Evolutionary conservation across 2,888 invertebrate species (phyloP), one percentile per base, ranked within the genome.

Genomic region (Eulithis prunata): DNA sequence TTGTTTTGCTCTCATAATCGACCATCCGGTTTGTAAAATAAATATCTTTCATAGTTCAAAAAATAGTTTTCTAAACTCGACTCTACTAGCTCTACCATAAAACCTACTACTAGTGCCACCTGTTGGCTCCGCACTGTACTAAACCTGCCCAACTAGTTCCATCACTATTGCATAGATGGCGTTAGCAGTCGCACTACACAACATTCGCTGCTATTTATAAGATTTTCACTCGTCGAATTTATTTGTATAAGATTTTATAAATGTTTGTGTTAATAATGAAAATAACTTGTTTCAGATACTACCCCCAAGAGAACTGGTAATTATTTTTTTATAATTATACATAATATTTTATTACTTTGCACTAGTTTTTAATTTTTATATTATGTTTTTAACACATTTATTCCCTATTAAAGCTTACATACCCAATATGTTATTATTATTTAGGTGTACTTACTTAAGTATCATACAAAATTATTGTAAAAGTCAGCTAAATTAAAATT

Each of bases 291-390:
- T 92, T 91, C 92, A 92, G 92, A 92, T 92, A 91, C 84, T 92
- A 91, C 87, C 90, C 91, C 73, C 92, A 91, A 90, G 92, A 92
- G 86, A 92, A 92, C 91, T 92, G 92, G 92, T 91, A 81, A 78
- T 71, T 74, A 78, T 77, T 71, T 67, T 71, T 69, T 54, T 6
- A 7, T 53, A 47, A 41, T 57, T 10, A 57, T 14, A 7, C 13
- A n/a, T 4, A 4, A 12, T 45, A n/a, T 45, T 45, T 45, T 8
- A 45, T 45, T n/a, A 45, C 32, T 3, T 5, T 6, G 3, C 21
- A 21, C 21, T 21, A 32, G 6, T 32, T 5, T 32, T 32, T 32
- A 32, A 5, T 32, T 32, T 32, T 3, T 2, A 4, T 32, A 32
- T 5, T 32, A 32, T 32, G 4, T 32, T 32, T 32, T 32, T 32